phyloP scores from a whole-genome alignment of 2,888 invertebrate genomes.

The Augochlorella aurata region DNA sequence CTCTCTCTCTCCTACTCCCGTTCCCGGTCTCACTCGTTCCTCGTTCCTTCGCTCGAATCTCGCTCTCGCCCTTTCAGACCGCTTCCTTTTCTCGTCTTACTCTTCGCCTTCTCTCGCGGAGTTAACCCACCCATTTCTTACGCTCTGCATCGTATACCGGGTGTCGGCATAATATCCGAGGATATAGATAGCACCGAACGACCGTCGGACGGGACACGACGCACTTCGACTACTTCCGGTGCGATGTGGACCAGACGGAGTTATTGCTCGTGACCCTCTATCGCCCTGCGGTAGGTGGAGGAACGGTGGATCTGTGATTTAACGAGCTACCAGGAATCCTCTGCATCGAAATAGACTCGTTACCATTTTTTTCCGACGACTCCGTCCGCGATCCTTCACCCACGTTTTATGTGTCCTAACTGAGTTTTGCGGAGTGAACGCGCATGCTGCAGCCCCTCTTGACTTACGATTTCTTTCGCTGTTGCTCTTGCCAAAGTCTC shows the following conservation, averaged over 20 bases:
- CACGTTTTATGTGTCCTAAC: not conserved
- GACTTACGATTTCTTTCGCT: too few relatives aligned
- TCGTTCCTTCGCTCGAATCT: slow-evolving; percentile 40
- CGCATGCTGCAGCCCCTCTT: too few relatives aligned
- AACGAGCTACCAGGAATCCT: slow-evolving; percentile 17
- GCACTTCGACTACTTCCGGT: slow-evolving; percentile 36
- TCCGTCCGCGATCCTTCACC: not conserved
- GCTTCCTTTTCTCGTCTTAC: slow-evolving; percentile 72
- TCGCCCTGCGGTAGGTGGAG: not conserved
- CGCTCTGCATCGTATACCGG: slow-evolving; percentile 73
- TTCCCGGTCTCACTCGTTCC: slow-evolving; percentile 39
- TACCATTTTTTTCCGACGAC: not conserved
- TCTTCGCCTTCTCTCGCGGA: slow-evolving; percentile 72
- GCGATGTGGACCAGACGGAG: slow-evolving; percentile 16
- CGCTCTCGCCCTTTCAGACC: slow-evolving; percentile 58
- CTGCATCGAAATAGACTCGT: slow-evolving; percentile 15
- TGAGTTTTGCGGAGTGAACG: too few relatives aligned
- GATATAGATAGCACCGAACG: slow-evolving; percentile 41
- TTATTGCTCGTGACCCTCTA: slow-evolving; percentile 12
- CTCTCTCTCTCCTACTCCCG: not conserved
- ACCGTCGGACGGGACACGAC: not conserved
- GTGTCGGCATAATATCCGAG: slow-evolving; percentile 57
- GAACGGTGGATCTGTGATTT: not conserved
- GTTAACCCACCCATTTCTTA: slow-evolving; percentile 79
- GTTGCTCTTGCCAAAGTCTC: too few relatives aligned